Base-by-base conservation (phyloP, 2,888 invertebrate genomes). In the Eristalis intricaria region DNA sequence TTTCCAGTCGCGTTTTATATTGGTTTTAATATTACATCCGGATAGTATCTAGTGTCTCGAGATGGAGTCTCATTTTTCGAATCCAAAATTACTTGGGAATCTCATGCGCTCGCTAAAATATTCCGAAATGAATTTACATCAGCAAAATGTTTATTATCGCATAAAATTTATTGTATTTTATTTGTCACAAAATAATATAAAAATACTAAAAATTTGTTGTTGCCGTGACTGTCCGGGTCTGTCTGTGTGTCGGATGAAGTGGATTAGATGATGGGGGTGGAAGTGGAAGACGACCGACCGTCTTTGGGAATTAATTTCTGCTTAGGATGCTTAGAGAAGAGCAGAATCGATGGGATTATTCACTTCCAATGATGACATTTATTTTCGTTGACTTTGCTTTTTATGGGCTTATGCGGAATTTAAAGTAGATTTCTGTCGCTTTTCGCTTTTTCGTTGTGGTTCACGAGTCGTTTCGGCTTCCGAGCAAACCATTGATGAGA, bases 171-270 rank as follows among this genome's bases (percentile, higher is more conserved):
- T 60, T 75, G 66, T 56, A 29, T 66, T 75, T 60, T 75, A 56
- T 74, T 74, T 65, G 63, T 73, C 43, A 73, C 61, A 50, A 73
- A 73, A 63, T 73, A 73, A 63, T 73, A 73, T 32, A 43, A 43
- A 29, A 43, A 29, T 71, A 38, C 15, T 61, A 73, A 13, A 22
- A 40, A 26, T 56, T 29, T 40, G 4, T 11, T 38, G 19, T 32
- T 32, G 4, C 32, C 1, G 32, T 10, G 32, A 5, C 32, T 32
- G 5, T 7, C 32, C 7, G 32, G 4, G 32, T 32, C 8, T 32
- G 19, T 19, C 19, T 19, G 19, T 50, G 50, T 63, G 60, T 35
- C 1, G 64, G n/a, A 22, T 35, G 64, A 38, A 35, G 19, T 10
- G 60, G 23, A 23, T 60, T 60, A 23, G 26, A 4, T 4, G 11